These are phyloP conservation scores for Eupristina koningsbergeri DNA, from an alignment of 1,140 invertebrate species.

Conservation along the genomic window DNA sequence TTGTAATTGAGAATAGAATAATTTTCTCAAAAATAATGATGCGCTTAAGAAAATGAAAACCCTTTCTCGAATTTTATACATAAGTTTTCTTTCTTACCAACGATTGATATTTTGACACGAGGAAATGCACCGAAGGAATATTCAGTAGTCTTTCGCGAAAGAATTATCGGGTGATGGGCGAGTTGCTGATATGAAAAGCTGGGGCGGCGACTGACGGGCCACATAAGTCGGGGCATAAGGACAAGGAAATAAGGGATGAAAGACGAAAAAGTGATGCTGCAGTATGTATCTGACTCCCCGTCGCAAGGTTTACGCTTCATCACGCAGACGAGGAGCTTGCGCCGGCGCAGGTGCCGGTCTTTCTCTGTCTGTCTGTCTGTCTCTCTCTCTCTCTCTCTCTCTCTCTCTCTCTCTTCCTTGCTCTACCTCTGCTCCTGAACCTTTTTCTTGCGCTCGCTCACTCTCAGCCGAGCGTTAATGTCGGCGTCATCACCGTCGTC, in stretches of 20 bases:
- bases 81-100: constrained; percentile 14
- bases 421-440: too few relatives aligned
- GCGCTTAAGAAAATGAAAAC: not conserved
- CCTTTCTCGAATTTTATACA: not conserved
- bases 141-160: not conserved
- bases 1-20: not conserved
- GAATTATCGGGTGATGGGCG: too few relatives aligned
- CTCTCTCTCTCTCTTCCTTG: not conserved
- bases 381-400: not conserved
- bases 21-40: not conserved
- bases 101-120: not conserved
- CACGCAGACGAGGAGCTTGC: not conserved
- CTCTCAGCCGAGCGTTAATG: too few relatives aligned
- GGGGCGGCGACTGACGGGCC: not conserved
- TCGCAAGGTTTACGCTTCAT: constrained; percentile 9
- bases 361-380: not conserved
- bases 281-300: constrained; percentile 1
- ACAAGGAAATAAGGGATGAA: not conserved
- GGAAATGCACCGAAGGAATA: not conserved
- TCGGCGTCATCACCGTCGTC: too few relatives aligned
- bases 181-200: too few relatives aligned
- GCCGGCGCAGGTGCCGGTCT: constrained; percentile 43
- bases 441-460: too few relatives aligned
- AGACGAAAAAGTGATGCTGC: not conserved
- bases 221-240: not conserved